Conservation (phyloP, 2,113 vertebrate species). For the Eonycteris spelaea region DNA sequence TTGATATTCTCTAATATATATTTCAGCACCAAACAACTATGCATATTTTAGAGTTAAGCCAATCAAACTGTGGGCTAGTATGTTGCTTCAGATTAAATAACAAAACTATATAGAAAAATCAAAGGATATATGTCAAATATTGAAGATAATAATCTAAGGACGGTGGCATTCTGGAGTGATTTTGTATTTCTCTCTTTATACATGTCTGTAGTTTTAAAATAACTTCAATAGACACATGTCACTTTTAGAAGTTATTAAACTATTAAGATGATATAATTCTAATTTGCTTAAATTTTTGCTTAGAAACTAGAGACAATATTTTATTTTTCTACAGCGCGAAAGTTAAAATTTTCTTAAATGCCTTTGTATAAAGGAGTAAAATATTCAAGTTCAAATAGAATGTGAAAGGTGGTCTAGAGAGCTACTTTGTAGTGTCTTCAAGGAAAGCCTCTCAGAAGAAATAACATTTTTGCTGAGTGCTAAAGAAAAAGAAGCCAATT, state of each 20-base stretch:
- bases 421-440: background rate
- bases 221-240: background rate
- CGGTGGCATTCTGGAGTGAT: background rate
- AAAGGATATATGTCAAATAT: background rate
- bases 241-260: background rate
- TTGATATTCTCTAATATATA: background rate
- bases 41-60: background rate
- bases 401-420: background rate
- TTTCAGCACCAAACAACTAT: background rate
- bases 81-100: background rate
- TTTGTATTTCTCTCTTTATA: background rate
- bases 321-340: background rate
- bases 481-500: background rate
- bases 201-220: background rate
- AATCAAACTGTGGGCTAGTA: background rate
- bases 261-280: background rate
- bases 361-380: background rate
- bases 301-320: background rate
- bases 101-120: background rate
- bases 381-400: background rate
- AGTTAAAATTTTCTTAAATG: background rate
- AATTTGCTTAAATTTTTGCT: background rate
- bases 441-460: background rate
- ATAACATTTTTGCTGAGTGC: background rate
- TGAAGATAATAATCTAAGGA: background rate